phyloP scores from a whole-genome alignment of 2,113 vertebrate genomes.

The Crotalus viridis region DNA sequence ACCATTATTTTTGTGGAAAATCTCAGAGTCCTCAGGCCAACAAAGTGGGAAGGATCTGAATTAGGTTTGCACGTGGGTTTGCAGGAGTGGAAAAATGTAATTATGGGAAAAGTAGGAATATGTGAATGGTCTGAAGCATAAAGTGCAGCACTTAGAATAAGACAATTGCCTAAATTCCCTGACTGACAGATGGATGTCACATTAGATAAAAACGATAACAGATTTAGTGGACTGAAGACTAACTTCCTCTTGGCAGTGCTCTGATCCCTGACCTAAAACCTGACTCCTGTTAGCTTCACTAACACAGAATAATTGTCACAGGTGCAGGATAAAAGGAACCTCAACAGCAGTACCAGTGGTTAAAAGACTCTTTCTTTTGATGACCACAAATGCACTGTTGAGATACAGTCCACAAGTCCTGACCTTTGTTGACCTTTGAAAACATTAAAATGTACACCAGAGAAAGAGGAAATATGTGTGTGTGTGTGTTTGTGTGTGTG shows the following conservation, averaged over 20 bases:
- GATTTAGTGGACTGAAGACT: conserved; percentile 84
- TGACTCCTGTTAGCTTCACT: conserved; percentile 88
- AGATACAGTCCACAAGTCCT: conserved; percentile 68
- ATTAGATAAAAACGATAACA: conserved; percentile 94
- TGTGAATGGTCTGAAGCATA: conserved; percentile 56
- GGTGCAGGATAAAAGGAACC: conserved; percentile 83
- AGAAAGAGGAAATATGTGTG: conserved; percentile 48
- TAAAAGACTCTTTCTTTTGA: conserved; percentile 72
- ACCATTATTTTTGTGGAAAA: conserved; percentile 55
- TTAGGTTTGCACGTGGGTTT: conserved; percentile 66
- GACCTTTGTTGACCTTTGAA: conserved; percentile 68
- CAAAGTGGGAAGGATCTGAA: conserved; percentile 43
- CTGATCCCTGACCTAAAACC: conserved; percentile 83
- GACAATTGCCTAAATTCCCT: conserved; percentile 74
- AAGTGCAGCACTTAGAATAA: conserved; percentile 70
- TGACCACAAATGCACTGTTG: conserved; percentile 70
- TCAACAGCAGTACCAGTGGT: conserved; percentile 69
- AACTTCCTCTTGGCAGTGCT: conserved; percentile 91
- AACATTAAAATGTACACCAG: conserved; percentile 65
- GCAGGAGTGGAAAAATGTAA: conserved; percentile 64
- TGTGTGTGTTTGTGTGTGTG: not conserved
- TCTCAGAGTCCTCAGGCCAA: conserved; percentile 42
- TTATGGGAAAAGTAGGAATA: conserved; percentile 65
- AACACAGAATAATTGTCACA: conserved; percentile 82
- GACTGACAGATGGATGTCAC: conserved; percentile 92